phyloP scores from a whole-genome alignment of 2,888 invertebrate genomes.

The Drosophila lacicola region DNA sequence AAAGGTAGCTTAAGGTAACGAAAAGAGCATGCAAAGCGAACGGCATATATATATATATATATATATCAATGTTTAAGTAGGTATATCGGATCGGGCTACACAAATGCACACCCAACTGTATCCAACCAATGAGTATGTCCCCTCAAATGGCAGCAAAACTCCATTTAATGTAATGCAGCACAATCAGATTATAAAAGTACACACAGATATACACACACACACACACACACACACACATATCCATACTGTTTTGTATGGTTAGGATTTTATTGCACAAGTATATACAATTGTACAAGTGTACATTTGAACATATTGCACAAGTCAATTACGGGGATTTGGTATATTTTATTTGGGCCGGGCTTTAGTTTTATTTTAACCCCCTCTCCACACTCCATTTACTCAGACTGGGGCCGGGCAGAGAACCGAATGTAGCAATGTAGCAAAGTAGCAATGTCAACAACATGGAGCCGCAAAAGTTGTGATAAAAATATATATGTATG shows the following conservation, averaged over 20 bases:
- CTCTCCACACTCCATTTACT: not conserved
- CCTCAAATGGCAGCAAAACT: constrained; percentile 26
- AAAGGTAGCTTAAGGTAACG: constrained; percentile 37
- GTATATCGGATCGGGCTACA: constrained; percentile 12
- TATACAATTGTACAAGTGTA: constrained; percentile 26
- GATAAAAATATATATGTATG: constrained; percentile 75
- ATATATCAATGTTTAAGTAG: constrained; percentile 2
- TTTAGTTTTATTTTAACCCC: constrained; percentile 58
- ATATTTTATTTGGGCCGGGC: constrained; percentile 61
- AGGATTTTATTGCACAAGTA: constrained; percentile 24
- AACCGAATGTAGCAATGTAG: constrained; percentile 37
- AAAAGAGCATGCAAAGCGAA: constrained; percentile 58
- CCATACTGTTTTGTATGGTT: constrained; percentile 10
- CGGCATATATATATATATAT: constrained; percentile 6
- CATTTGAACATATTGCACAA: constrained; percentile 68
- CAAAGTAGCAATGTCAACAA: constrained; percentile 57
- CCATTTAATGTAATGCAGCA: constrained; percentile 53
- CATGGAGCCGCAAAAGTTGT: constrained; percentile 72
- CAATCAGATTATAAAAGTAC: constrained; percentile 45
- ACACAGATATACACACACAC: constrained; percentile 18
- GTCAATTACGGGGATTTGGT: constrained; percentile 74
- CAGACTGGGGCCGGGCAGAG: constrained; percentile 24
- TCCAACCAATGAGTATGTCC: constrained; percentile 1
- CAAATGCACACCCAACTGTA: not conserved
- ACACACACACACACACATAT: constrained; percentile 12